Evolutionary conservation across 2,888 invertebrate genomes (phyloP).

Genomic region (Carcina quercana): DNA sequence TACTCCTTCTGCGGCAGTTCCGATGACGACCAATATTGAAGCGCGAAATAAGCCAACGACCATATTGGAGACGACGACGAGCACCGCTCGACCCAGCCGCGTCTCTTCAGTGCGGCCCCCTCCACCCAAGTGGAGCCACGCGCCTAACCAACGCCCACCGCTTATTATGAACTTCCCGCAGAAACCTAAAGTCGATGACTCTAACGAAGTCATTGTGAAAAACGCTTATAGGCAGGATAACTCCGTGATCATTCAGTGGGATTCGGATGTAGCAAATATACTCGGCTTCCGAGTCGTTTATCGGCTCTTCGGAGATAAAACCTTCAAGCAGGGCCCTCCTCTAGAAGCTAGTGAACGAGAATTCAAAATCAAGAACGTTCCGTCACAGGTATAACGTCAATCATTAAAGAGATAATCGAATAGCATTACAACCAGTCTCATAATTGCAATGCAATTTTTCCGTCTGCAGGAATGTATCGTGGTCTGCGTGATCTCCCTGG

Average conservation of each 20-base stretch:
- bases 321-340: slow-evolving; percentile 92
- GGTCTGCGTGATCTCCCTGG: slow-evolving; percentile 93
- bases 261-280: slow-evolving; percentile 89
- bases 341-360: slow-evolving; percentile 92
- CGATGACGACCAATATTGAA: slow-evolving; percentile 27
- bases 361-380: slow-evolving; percentile 94
- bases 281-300: slow-evolving; percentile 94
- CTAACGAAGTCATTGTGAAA: slow-evolving; percentile 87
- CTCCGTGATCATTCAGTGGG: slow-evolving; percentile 93
- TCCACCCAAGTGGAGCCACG: slow-evolving; percentile 61
- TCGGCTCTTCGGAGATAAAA: slow-evolving; percentile 90
- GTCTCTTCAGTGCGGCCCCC: slow-evolving; percentile 51
- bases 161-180: slow-evolving; percentile 82
- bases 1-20: slow-evolving; percentile 14
- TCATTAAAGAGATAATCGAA: too few species aligned
- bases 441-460: too few species aligned
- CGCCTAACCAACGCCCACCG: slow-evolving; percentile 78
- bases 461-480: slow-evolving; percentile 94
- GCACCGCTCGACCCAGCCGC: slow-evolving; percentile 42
- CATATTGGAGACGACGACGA: slow-evolving; percentile 34
- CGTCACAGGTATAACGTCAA: slow-evolving; percentile 79
- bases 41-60: slow-evolving; percentile 33
- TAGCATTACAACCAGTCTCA: too few species aligned
- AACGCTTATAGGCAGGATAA: slow-evolving; percentile 90
- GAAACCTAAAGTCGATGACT: slow-evolving; percentile 77